Evolutionary conservation across 2,888 invertebrate genomes (phyloP).

Genomic region (Lycaena phlaeas): DNA sequence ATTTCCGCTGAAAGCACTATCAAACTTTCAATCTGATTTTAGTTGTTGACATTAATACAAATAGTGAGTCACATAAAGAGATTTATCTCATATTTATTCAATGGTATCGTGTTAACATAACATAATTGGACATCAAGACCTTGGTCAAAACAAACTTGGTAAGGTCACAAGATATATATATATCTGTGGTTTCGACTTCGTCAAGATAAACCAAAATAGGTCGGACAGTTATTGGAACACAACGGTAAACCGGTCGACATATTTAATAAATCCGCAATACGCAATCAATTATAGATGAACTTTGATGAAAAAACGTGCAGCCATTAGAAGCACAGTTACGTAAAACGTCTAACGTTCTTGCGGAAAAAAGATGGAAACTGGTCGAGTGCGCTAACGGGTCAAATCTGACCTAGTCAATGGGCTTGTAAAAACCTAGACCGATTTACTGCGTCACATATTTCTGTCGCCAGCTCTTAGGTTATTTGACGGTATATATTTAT

Average conservation of each 20-base stretch:
- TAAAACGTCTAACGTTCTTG: conserved; percentile 51
- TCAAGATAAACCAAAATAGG: no score
- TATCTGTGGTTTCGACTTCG: conserved; percentile 18
- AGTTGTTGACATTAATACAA: no score
- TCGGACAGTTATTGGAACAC: conserved; percentile 15
- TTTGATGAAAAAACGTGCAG: conserved; percentile 44
- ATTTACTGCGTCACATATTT: conserved; percentile 1
- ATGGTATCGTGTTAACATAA: no score
- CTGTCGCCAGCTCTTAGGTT: background rate
- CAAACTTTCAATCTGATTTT: no score
- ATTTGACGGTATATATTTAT: no score
- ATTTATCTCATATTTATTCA: no score
- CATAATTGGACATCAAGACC: no score
- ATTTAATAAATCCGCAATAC: conserved; percentile 29
- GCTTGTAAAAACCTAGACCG: conserved; percentile 3
- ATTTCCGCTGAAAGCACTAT: no score
- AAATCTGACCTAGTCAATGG: conserved; percentile 10
- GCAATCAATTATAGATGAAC: conserved; percentile 56
- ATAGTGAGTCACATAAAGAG: no score
- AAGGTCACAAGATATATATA: conserved; percentile 12
- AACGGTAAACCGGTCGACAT: conserved; percentile 23
- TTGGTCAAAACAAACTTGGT: conserved; percentile 2
- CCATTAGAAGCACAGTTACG: conserved; percentile 68
- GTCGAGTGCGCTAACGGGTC: conserved; percentile 10
- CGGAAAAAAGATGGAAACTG: conserved; percentile 35